Base-by-base conservation (phyloP, 1,140 invertebrate species). In the Hypothenemus hampei region DNA sequence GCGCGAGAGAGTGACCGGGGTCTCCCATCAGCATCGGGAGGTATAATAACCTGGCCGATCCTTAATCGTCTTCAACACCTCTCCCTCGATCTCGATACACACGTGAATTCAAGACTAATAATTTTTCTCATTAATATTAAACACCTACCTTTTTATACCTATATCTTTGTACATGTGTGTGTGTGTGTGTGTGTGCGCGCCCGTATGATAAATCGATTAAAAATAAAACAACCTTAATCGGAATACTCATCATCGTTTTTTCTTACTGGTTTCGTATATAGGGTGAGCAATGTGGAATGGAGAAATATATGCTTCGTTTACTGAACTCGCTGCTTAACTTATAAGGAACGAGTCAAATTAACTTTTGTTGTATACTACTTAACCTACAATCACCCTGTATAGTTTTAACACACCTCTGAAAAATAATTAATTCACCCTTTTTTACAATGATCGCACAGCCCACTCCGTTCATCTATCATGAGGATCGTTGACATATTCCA, bases 401-500 rank as follows among this genome's bases (percentile, higher is more conserved):
- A 64, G 64, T 37, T 67, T 62, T 65, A 68, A 64, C 66, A 68
- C 66, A 66, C 66, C 66, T 68, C 62, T 45, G 23, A 58, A 65
- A 68, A 68, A 68, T 65, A 67, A 68, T 68, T 68, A 68, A 68
- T 68, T 68, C 66, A 24, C 52, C 57, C 61, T 66, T 68, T n/a
- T 68, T 66, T 65, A 61, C 62, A 58, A 55, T 58, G 63, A 64
- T 66, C 48, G 55, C 52, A 45, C 65, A 49, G 61, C 68, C 68
- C 64, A 70, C 67, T 62, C 66, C 62, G 59, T 67, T 70, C 66
- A 70, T 70, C 67, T 68, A 70, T 70, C 68, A 69, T 66, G 49
- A 52, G 58, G 64, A 70, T 70, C 65, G 68, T 69, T 70, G 68
- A 70, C 68, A 68, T 61, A 63, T 69, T 66, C 64, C 54, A 70